phyloP scores from a whole-genome alignment of 2,888 invertebrate species.

The Petrophora chlorosata region DNA sequence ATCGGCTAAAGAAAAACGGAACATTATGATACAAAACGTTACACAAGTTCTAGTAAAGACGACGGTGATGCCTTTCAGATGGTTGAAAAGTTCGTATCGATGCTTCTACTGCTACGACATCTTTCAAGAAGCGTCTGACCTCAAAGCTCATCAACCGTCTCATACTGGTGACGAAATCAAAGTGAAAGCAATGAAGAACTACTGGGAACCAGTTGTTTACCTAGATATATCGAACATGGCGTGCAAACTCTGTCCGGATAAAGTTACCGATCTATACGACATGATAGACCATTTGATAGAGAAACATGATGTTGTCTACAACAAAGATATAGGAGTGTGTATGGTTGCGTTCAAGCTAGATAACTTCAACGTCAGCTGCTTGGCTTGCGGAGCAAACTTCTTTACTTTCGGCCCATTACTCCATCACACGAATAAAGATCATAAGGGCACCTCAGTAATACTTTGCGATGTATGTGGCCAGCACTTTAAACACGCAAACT shows the following conservation, averaged over 20 bases:
- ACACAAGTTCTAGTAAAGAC: slow-evolving; percentile 66
- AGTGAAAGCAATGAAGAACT: slow-evolving; percentile 69
- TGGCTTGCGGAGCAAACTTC: slow-evolving; percentile 66
- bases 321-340: slow-evolving; percentile 70
- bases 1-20: slow-evolving; percentile 61
- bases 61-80: slow-evolving; percentile 72
- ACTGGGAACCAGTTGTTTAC: slow-evolving; percentile 74
- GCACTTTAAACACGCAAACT: slow-evolving; percentile 66
- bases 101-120: slow-evolving; percentile 80
- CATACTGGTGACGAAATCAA: slow-evolving; percentile 62
- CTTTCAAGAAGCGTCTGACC: slow-evolving; percentile 67
- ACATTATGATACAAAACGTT: slow-evolving; percentile 68
- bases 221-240: slow-evolving; percentile 64
- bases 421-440: slow-evolving; percentile 74
- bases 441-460: slow-evolving; percentile 70
- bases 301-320: slow-evolving; percentile 60
- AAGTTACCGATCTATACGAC: slow-evolving; percentile 61
- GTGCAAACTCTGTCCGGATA: slow-evolving; percentile 64
- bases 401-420: slow-evolving; percentile 72
- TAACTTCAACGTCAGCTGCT: slow-evolving; percentile 62
- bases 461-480: slow-evolving; percentile 75
- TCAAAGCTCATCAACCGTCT: slow-evolving; percentile 62
- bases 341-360: slow-evolving; percentile 74
- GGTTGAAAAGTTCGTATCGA: slow-evolving; percentile 75
- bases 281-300: slow-evolving; percentile 66